These are phyloP conservation scores for Brachyhypopomus gauderio DNA, from an alignment of 2,113 vertebrate species.

Conservation along the genomic window DNA sequence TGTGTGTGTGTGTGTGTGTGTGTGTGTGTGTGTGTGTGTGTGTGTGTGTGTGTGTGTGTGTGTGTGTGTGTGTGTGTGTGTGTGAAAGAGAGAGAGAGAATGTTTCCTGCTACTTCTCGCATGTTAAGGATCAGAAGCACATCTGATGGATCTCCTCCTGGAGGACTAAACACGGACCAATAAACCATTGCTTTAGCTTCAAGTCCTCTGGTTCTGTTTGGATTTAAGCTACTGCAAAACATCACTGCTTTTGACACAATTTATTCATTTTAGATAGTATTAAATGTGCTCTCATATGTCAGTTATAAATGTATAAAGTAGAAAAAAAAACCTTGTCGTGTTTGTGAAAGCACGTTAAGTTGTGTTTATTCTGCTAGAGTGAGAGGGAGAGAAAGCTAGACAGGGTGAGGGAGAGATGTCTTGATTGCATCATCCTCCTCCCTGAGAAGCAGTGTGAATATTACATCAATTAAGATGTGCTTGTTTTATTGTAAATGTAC, in stretches of 20 bases:
- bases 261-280: background rate
- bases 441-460: conserved; percentile 29
- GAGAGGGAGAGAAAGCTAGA: too few relatives aligned
- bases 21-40: conserved; percentile 24
- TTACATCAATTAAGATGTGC: conserved; percentile 52
- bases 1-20: conserved; percentile 40
- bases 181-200: too few relatives aligned
- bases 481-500: background rate
- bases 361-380: background rate
- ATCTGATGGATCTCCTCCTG: too few relatives aligned
- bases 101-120: too few relatives aligned
- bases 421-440: conserved; percentile 8
- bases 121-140: too few relatives aligned
- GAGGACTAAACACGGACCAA: too few relatives aligned
- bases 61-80: conserved; percentile 33
- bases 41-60: conserved; percentile 35
- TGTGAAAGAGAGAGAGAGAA: background rate
- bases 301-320: background rate
- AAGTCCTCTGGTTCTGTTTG: too few relatives aligned
- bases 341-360: background rate
- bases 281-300: background rate
- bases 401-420: background rate
- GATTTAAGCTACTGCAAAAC: background rate
- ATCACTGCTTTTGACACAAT: background rate
- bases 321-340: background rate